Conservation (phyloP, 2,888 invertebrate genomes). For the Malacosoma neustria region DNA sequence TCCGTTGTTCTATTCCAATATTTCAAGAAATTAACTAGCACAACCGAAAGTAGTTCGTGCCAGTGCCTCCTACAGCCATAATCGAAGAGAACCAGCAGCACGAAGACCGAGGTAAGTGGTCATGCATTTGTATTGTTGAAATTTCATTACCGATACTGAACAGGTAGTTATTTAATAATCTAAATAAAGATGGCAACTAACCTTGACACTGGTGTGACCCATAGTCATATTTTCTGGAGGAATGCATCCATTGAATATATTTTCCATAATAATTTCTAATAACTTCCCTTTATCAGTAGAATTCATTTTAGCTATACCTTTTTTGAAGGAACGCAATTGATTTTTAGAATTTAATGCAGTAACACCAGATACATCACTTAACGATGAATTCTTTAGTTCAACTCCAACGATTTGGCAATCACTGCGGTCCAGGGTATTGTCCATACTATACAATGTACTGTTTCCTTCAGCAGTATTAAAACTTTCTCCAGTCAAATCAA, state of each 20-base stretch:
- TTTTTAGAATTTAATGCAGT: conserved; percentile 32
- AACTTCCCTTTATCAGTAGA: conserved; percentile 38
- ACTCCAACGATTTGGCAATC: not conserved
- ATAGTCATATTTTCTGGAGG: conserved; percentile 19
- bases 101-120: too few relatives aligned
- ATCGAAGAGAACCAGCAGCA: too few relatives aligned
- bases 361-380: conserved; percentile 53
- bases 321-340: conserved; percentile 33
- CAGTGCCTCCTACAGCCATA: too few relatives aligned
- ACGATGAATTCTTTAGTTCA: conserved; percentile 3
- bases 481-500: conserved; percentile 44
- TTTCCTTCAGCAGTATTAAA: conserved; percentile 1
- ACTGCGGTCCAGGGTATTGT: not conserved
- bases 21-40: too few relatives aligned
- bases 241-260: conserved; percentile 45
- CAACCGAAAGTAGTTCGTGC: too few relatives aligned
- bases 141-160: too few relatives aligned
- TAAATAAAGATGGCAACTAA: conserved; percentile 21
- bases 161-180: too few relatives aligned
- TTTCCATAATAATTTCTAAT: conserved; percentile 42
- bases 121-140: too few relatives aligned
- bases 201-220: conserved; percentile 23
- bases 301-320: conserved; percentile 41
- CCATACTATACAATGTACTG: not conserved
- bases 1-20: too few relatives aligned